Evolutionary conservation across 2,113 vertebrate genomes (phyloP), one percentile per base, ranked within the genome.

Genomic region (Plestiodon gilberti): DNA sequence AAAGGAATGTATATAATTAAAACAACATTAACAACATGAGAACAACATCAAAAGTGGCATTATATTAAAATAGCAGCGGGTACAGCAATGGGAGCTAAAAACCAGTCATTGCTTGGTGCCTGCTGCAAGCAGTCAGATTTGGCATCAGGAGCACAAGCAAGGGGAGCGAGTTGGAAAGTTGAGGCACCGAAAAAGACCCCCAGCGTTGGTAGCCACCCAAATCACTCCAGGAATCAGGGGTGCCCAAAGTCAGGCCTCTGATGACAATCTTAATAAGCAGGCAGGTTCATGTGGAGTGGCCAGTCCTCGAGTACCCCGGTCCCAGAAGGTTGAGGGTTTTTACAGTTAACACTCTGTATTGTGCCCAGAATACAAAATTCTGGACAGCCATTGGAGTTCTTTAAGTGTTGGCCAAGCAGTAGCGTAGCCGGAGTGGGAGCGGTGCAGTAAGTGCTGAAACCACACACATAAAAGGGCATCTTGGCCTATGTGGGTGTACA

Each of bases 331-430:
- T 28, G 22, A 74, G 1, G 22, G 71, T 1, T 43, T 25, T 43
- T 8, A 38, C 23, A 18, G 17, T 73, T 73, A 38, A 71, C 35
- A 17, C 13, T 77, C 0, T 0, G 0, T 1, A 7, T 82, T 82
- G 88, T 55, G 77, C 79, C 28, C 10, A 13, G 73, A 48, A 48
- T 48, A 48, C 43, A 48, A 4, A 48, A 48, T 48, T 48, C 43
- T 48, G 43, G 43, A 5, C 8, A 57, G 13, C 55, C 55, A 57
- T 2, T 57, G 10, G 11, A 57, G 55, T 2, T 57, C 55, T 57
- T 57, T 13, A 55, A 55, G 52, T 55, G 11, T 57, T 57, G 55
- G 55, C 11, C 43, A 57, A 57, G 55, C n/a, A n/a, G n/a, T n/a
- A n/a, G n/a, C n/a, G n/a, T n/a, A n/a, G n/a, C n/a, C n/a, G n/a